These are phyloP conservation scores for Drosophila stalkeri DNA, from an alignment of 2,888 invertebrate species.

Conservation along the genomic window DNA sequence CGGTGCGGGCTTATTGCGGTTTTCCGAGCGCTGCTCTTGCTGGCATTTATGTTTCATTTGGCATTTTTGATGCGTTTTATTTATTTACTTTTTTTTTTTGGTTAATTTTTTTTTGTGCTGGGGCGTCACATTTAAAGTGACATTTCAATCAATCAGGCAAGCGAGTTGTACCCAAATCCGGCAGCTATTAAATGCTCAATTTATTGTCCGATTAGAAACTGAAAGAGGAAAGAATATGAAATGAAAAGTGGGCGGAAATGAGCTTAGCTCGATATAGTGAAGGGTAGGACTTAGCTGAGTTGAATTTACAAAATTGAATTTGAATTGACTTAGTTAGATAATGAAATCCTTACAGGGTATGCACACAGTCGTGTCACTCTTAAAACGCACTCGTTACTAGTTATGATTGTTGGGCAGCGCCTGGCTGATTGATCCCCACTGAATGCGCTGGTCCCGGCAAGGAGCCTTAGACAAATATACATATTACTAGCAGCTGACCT, in stretches of 20 bases:
- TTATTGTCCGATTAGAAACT: conserved; percentile 51
- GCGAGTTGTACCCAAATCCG: conserved; percentile 5
- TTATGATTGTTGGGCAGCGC: conserved; percentile 33
- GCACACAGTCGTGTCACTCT: neutral
- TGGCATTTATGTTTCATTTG: conserved; percentile 78
- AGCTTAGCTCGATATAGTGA: neutral
- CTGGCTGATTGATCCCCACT: conserved; percentile 47
- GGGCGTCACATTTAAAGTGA: conserved; percentile 75
- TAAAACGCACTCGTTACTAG: neutral
- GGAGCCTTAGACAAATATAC: conserved; percentile 40
- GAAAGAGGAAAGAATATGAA: neutral
- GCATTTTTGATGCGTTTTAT: conserved; percentile 72
- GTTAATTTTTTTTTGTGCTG: conserved; percentile 46
- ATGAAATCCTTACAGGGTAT: conserved; percentile 4
- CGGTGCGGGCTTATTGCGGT: conserved; percentile 51
- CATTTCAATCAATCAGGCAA: conserved; percentile 83
- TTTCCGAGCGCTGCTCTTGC: conserved; percentile 42
- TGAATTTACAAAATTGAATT: neutral
- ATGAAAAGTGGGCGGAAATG: neutral
- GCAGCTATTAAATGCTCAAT: conserved; percentile 49
- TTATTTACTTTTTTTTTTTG: conserved; percentile 21
- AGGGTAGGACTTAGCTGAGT: neutral
- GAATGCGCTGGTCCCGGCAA: conserved; percentile 28
- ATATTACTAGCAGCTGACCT: conserved; percentile 41
- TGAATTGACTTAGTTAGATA: too few species aligned